Evolutionary conservation across 2,888 invertebrate species (phyloP), one percentile per base, ranked within the genome.

Genomic region (Oithona nana): DNA sequence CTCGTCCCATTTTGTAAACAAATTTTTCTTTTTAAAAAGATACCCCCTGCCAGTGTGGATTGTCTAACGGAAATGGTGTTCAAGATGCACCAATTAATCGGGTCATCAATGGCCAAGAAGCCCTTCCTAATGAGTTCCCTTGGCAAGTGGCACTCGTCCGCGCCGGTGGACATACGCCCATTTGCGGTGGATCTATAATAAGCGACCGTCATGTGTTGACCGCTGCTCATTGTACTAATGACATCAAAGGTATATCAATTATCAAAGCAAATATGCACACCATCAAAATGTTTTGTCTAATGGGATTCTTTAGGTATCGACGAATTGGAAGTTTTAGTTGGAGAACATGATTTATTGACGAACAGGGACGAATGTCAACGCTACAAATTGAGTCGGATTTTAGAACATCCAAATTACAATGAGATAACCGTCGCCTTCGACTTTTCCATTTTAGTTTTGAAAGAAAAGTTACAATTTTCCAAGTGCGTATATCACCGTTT

Each of bases 81-180:
- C 39, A 39, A 16, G 39, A 6, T 39, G n/a, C n/a, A n/a, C n/a
- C n/a, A n/a, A n/a, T n/a, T n/a, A 16, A 39, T 16, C 39, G 54
- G 11, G 26, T 54, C 16, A 54, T 54, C 26, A 26, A 26, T 11
- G 54, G 54, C 24, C 22, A 20, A 24, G 54, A 24, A 2, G 26
- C 54, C 20, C 20, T 16, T 3, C 24, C 26, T 3, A 54, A 54
- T 11, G 54, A 54, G 26, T 54, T 24, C 26, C 54, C 54, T 11
- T 54, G 54, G 54, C 54, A 54, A 54, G 54, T 54, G 26, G 54
- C 54, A 20, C 16, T 54, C 13, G 54, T 54, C 24, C 20, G 26
- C 24, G 6, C 24, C 3, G 26, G 26, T 11, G 26, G 26, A 54
- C 22, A 20, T 3, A 20, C 22, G 26, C 54, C 54, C 22, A 24